Evolutionary conservation across 1,140 invertebrate genomes (phyloP), one percentile per base, ranked within the genome.

Genomic region (Pogonomyrmex californicus): DNA sequence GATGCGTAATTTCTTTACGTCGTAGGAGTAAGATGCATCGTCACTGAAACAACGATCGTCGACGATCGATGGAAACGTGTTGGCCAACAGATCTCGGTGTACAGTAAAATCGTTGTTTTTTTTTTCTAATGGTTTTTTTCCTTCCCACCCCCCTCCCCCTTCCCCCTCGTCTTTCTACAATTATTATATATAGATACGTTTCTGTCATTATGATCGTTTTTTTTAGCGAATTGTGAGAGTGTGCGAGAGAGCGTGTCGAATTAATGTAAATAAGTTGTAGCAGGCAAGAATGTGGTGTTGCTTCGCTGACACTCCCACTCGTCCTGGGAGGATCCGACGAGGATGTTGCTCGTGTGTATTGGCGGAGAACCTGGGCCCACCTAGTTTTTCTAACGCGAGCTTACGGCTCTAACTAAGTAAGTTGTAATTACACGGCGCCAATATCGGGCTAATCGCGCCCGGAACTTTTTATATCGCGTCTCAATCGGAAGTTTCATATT

Each of bases 61-160:
- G 56, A 85, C 62, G 76, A 90, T 90, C 88, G 88, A 82, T 91
- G 88, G 81, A 90, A 92, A 91, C 91, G 92, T 88, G 91, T 93
- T 91, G 94, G 92, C 92, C 90, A 86, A 93, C 92, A 93, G 94
- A 94, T 94, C 94, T 94, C 94, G 93, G 93, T 94, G 93, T 94
- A 94, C 93, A 94, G 93, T 92, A 90, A 90, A 93, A 93, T 93
- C 88, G 86, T 94, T 92, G 89, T 93, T 92, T 92, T 90, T 85
- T 66, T 68, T 68, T 68, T 23, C 89, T 86, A 89, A 91, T 90
- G 90, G 88, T 89, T 86, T 88, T 90, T 86, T 89, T 86, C 81
- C 71, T 75, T 66, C 75, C 4, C 49, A 76, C 12, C n/a, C 38
- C 33, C 36, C 33, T 23, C 82, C 85, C 83, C 90, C 81, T 88